Evolutionary conservation across 2,888 invertebrate genomes (phyloP).

Genomic region (Adelphocoris suturalis): DNA sequence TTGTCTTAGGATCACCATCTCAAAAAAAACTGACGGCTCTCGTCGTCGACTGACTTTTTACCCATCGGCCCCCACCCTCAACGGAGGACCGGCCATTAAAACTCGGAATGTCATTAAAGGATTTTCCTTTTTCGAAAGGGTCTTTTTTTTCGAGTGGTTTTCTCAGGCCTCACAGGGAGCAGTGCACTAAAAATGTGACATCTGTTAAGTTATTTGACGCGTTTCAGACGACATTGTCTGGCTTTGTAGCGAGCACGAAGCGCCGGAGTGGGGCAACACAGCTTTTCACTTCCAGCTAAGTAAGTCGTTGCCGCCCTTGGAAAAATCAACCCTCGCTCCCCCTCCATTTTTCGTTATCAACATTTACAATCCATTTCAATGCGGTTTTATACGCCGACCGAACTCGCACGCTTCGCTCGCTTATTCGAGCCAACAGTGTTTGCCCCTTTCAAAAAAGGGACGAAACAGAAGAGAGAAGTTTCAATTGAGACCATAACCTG

Average conservation of each 20-base stretch:
- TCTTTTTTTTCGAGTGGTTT: not conserved
- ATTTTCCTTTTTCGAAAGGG: not conserved
- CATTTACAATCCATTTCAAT: too few relatives aligned
- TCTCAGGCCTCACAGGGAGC: not conserved
- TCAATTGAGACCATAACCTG: too few relatives aligned
- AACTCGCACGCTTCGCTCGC: too few relatives aligned
- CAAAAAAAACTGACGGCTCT: not conserved
- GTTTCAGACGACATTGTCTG: not conserved
- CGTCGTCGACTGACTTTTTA: not conserved
- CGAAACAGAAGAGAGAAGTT: too few relatives aligned
- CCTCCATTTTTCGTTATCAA: not conserved
- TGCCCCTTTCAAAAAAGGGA: too few relatives aligned
- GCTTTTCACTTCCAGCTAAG: not conserved
- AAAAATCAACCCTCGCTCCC: not conserved
- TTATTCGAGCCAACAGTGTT: too few relatives aligned
- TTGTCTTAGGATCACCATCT: slow-evolving; percentile 67
- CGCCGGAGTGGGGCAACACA: not conserved
- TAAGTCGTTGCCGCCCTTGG: not conserved
- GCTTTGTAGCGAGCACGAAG: not conserved
- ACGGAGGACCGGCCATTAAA: not conserved
- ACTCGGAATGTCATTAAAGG: slow-evolving; percentile 14
- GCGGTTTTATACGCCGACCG: too few relatives aligned
- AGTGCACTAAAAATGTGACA: not conserved
- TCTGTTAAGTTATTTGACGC: slow-evolving; percentile 5
- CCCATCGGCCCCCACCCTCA: not conserved